A percentile compares a stretch with the other conserved stretches of the same genome.
These are phyloP conservation scores for Danio choprae DNA, from an alignment of 2,797 vertebrate genomes.

Conservation along the genomic window DNA sequence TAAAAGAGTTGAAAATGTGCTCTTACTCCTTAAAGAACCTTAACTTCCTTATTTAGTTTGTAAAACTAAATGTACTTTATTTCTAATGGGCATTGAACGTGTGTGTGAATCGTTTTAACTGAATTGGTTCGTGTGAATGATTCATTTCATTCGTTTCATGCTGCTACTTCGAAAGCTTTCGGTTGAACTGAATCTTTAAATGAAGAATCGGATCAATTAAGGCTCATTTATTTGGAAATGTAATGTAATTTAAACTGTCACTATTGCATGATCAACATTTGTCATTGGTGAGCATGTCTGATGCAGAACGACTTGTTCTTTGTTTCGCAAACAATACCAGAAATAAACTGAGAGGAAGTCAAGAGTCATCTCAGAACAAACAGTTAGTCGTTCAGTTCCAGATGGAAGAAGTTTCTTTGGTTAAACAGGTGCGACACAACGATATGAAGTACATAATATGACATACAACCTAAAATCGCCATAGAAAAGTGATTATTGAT, in stretches of 20 bases:
- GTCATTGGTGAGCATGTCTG: not conserved
- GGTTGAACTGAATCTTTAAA: not conserved
- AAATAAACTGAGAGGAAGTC: slow-evolving; percentile 31
- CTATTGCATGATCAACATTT: not conserved
- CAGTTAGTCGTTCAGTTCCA: not conserved
- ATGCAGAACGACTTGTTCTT: not conserved
- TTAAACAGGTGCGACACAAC: no score
- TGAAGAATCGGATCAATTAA: not conserved
- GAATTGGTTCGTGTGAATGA: not conserved
- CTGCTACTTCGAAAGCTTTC: not conserved
- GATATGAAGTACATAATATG: no score
- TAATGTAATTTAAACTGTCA: no score
- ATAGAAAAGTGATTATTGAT: no score
- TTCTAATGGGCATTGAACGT: not conserved
- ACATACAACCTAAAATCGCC: no score
- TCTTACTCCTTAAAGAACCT: not conserved
- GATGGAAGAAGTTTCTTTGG: not conserved
- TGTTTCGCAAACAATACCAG: slow-evolving; percentile 11
- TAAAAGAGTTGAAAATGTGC: not conserved
- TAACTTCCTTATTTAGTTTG: not conserved
- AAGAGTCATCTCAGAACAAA: not conserved
- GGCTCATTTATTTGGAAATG: no score
- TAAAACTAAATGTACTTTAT: not conserved
- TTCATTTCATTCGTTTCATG: not conserved
- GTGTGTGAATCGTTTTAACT: not conserved